These are phyloP conservation scores for Drosophila barbarae DNA, from an alignment of 2,888 invertebrate genomes.

Conservation along the genomic window DNA sequence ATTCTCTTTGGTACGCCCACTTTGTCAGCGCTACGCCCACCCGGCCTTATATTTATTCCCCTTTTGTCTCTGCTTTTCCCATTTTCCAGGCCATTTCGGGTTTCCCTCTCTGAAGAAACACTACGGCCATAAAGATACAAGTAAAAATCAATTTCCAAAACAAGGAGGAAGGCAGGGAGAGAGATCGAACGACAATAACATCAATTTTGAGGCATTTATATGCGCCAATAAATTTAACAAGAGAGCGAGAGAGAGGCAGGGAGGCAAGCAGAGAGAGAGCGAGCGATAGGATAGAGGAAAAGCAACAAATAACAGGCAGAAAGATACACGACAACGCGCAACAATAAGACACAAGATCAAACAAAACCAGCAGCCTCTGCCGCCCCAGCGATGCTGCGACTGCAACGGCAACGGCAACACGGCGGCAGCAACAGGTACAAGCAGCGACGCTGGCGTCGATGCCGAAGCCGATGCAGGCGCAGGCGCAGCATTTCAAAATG, in stretches of 20 bases:
- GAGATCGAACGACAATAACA: constrained; percentile 70
- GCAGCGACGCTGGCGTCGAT: constrained; percentile 37
- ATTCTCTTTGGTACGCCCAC: constrained; percentile 63
- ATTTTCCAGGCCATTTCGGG: constrained; percentile 35
- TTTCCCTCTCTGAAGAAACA: constrained; percentile 38
- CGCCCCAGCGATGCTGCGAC: constrained; percentile 35
- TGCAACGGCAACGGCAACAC: constrained; percentile 36
- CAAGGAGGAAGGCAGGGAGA: constrained; percentile 51
- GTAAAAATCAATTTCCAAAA: constrained; percentile 68
- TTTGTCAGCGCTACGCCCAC: constrained; percentile 63
- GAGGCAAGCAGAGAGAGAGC: constrained; percentile 8
- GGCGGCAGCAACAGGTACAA: constrained; percentile 65
- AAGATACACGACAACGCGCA: constrained; percentile 72
- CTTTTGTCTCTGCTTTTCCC: constrained; percentile 43
- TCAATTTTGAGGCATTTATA: constrained; percentile 75
- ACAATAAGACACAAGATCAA: constrained; percentile 75
- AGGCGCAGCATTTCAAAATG: constrained; percentile 58
- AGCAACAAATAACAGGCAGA: constrained; percentile 48
- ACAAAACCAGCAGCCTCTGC: constrained; percentile 71
- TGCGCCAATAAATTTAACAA: constrained; percentile 73
- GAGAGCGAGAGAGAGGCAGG: constrained; percentile 32
- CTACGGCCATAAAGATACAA: constrained; percentile 61
- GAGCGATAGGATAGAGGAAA: constrained; percentile 30
- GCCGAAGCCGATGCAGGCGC: constrained; percentile 34
- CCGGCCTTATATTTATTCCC: constrained; percentile 33